Evolutionary conservation across 2,113 vertebrate genomes (phyloP).

Genomic region (Tachycineta bicolor): DNA sequence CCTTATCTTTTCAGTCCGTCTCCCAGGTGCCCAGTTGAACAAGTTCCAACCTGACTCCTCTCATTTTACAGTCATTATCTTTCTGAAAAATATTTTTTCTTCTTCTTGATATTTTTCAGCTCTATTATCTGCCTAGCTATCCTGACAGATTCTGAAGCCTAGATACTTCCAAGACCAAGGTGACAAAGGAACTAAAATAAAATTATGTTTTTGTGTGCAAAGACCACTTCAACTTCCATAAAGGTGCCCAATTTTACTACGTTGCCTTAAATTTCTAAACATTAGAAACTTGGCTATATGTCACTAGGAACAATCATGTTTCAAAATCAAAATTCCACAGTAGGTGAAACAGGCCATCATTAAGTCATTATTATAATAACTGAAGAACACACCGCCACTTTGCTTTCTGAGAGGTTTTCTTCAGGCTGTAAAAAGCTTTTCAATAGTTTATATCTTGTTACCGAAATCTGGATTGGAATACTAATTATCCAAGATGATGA

Average conservation of each 20-base stretch:
- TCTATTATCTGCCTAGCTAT: background rate
- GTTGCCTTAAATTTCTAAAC: background rate
- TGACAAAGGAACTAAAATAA: background rate
- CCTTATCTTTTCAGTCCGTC: background rate
- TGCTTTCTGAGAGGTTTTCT: background rate
- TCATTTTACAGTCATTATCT: background rate
- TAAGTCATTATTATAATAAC: background rate
- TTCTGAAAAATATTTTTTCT: background rate
- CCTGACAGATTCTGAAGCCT: background rate
- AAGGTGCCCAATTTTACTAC: background rate
- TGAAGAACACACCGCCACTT: background rate
- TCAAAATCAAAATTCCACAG: background rate
- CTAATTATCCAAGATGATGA: background rate
- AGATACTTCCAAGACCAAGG: background rate
- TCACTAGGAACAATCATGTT: background rate
- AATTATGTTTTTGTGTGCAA: background rate
- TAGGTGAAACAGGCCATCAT: background rate
- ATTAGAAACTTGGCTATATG: background rate
- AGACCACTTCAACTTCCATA: background rate
- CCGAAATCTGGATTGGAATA: background rate
- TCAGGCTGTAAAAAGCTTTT: background rate
- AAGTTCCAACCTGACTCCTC: background rate
- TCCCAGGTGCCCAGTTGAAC: background rate
- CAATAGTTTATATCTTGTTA: background rate
- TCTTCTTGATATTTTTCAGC: background rate